Evolutionary conservation across 2,888 invertebrate genomes (phyloP), one percentile per base, ranked within the genome.

Genomic region (Sturmia bella): DNA sequence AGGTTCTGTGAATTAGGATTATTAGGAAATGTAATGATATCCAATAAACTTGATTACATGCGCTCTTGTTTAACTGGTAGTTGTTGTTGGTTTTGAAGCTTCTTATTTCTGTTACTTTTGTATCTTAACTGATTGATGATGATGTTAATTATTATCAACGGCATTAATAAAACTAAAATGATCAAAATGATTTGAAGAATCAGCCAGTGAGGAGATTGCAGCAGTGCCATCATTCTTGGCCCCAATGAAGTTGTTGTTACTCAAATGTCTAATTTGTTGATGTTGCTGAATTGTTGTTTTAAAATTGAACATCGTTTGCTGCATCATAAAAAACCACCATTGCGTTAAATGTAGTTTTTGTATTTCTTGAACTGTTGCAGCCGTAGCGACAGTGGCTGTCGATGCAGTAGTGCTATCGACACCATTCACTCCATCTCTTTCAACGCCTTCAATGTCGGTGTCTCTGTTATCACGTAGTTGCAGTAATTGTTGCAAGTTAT

Each of bases 251-350:
- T 70, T 57, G 15, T 19, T 56, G 24, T 24, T 48, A 48, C 39
- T 61, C 39, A 45, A 50, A 61, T 52, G 59, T 13, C 59, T 45
- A 32, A 57, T 37, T 32, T 77, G 77, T 17, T 70, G 70, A 9
- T 87, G 56, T 84, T 83, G 81, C 50, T 85, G 83, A 78, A 69
- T 52, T 17, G 50, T 76, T 32, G 81, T 80, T 64, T 84, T 84
- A 63, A 85, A 80, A 80, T 86, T 85, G 19, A 61, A 70, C 39
- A 87, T 88, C 69, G 88, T 89, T 83, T 89, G 89, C 77, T 90
- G 90, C 86, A 90, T 87, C 85, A 90, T 85, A 86, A 89, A 89
- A 76, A 89, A 88, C 90, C 90, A 90, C 89, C 89, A 89, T 72
- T 89, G 84, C 2, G 88, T 89, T 41, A 89, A 85, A 63, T 87